A percentile compares a stretch with the other conserved stretches of the same genome.
These are phyloP conservation scores for Eugnorisma glareosa DNA, from an alignment of 2,888 invertebrate species.

Conservation along the genomic window DNA sequence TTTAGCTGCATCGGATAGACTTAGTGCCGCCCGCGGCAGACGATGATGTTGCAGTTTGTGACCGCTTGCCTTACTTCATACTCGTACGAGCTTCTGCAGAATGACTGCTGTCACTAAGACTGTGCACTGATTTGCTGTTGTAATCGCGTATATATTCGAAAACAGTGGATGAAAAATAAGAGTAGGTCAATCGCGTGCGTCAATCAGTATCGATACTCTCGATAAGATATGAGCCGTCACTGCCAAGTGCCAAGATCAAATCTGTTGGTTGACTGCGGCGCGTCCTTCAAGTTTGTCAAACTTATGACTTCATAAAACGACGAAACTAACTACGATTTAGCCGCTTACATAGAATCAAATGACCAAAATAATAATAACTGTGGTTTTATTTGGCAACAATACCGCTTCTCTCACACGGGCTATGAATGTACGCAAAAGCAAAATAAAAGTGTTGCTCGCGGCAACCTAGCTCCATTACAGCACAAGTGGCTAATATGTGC, in stretches of 20 bases:
- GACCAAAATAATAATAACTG: not conserved
- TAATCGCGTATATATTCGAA: not conserved
- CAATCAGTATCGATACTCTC: slow-evolving; percentile 8
- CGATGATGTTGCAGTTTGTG: not conserved
- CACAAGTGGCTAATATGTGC: not conserved
- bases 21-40: too few relatives aligned
- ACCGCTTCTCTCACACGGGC: not conserved
- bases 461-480: not conserved
- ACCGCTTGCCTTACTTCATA: not conserved
- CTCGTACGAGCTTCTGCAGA: not conserved
- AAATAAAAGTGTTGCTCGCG: not conserved
- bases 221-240: slow-evolving; percentile 1
- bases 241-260: not conserved
- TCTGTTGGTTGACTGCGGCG: not conserved
- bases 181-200: not conserved
- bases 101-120: not conserved
- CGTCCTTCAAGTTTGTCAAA: not conserved
- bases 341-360: slow-evolving; percentile 1
- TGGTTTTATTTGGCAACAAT: not conserved
- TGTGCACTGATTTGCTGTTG: not conserved
- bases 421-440: not conserved
- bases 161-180: not conserved
- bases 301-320: not conserved
- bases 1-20: too few relatives aligned
- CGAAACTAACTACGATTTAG: slow-evolving; percentile 9